Base-by-base conservation (phyloP, 2,113 vertebrate genomes). In the Cichladusa arquata region DNA sequence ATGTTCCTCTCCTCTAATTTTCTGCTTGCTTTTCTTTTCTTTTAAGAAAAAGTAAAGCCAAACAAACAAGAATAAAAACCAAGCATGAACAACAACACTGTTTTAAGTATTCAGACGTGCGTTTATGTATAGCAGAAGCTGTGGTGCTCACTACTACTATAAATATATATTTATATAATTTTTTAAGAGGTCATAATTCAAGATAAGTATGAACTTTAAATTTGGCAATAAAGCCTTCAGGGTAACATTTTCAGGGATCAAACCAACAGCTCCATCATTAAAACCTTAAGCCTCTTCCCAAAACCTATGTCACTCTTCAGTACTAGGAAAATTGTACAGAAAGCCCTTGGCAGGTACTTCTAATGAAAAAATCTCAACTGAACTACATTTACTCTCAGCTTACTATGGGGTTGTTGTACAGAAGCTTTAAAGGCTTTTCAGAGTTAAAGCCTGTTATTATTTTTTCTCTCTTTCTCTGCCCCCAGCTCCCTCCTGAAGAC, bases 381-480 rank as follows among this genome's bases (percentile, higher is more conserved):
- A 86, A 64, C 79, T 34, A 50, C 23, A 40, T 93, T 94, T 78
- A 38, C 71, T 70, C 40, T 47, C 38, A 61, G 76, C 61, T 97
- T 94, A 84, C 88, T 91, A 76, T 13, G 64, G 58, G 54, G 28
- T 61, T 69, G 86, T 54, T 96, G 91, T 83, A 91, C 64, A 92
- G 86, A 86, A 95, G 86, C 81, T 77, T 72, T 64, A 69, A 74
- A 93, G 69, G 79, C 76, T 97, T 97, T 95, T 97, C 84, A 92
- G 88, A 97, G 66, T 92, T 96, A 89, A 95, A 97, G 74, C 65
- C 87, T 93, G 69, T 93, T 95, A 92, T 87, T 97, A 90, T 94
- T 57, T 42, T 73, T 26, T n/a, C 45, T 51, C 48, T 65, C 51
- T 13, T 45, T 54, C 80, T 45, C 65, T 28, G 14, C 51, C 45